Evolutionary conservation across 1,140 invertebrate genomes (phyloP), one percentile per base, ranked within the genome.

Genomic region (Pogonomyrmex barbatus): DNA sequence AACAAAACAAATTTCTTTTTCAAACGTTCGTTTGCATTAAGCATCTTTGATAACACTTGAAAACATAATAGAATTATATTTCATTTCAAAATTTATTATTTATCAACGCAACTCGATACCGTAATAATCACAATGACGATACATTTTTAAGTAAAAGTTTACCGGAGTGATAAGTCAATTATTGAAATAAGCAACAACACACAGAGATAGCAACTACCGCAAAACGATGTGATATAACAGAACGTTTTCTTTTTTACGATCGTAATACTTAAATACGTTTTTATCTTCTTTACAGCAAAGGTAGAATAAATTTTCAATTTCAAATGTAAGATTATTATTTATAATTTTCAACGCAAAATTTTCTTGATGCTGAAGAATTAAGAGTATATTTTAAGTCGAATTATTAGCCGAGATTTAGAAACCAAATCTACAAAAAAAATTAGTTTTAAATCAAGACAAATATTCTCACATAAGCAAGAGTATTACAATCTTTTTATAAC

Each of bases 11-110:
- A 42, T 68, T 39, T 83, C 65, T 78, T n/a, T 47, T 42, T 45
- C 56, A 10, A 17, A 2, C 33, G 33, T 6, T 62, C 14, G 58
- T 30, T 60, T 33, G 8, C 8, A 14, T 50, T 10, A 17, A 5
- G 9, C 36, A 65, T 33, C 42, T 39, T 5, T 12, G 14, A 52
- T 54, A 63, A 36, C n/a, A 39, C 56, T 77, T 45, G 45, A 47
- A 67, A 67, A 52, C 67, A 4, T 8, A 81, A 2, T 67, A 33
- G 47, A 24, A 79, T 63, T 78, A 58, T 6, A 75, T 47, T 63
- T 77, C 6, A 17, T 33, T 45, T 10, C 42, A 14, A 4, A 77
- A 10, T 76, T 17, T 68, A 47, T 71, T 47, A 24, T 70, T 56
- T 12, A 8, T 60, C 14, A 4, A 14, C 45, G 12, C 39, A 60